These are phyloP conservation scores for Hippocampus guttulatus DNA, from an alignment of 2,113 vertebrate species.

Conservation along the genomic window DNA sequence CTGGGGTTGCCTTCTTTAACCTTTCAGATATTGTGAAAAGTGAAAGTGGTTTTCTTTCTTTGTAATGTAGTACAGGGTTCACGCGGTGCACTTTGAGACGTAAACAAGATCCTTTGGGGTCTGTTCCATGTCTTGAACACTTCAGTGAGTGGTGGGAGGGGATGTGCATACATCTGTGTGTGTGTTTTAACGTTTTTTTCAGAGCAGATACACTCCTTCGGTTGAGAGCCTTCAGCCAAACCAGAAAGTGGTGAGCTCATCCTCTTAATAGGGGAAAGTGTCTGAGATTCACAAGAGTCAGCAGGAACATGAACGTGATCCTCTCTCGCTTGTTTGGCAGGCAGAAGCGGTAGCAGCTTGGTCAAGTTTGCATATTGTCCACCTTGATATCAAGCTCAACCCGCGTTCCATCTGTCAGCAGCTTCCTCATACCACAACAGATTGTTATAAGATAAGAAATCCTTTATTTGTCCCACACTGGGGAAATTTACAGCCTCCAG, in stretches of 20 bases:
- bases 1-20: too few species aligned
- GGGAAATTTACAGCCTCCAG: too few species aligned
- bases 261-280: background rate
- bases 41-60: background rate
- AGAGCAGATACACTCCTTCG: conserved; percentile 10
- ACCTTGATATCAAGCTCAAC: conserved; percentile 46
- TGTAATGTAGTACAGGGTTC: background rate
- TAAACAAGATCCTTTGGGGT: background rate
- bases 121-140: conserved; percentile 33
- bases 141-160: background rate
- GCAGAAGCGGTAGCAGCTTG: conserved; percentile 29
- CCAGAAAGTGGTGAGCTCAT: conserved; percentile 26
- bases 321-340: background rate
- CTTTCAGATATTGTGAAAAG: background rate
- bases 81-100: background rate
- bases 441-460: too few species aligned
- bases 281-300: conserved; percentile 23
- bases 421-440: conserved; percentile 11
- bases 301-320: conserved; percentile 36
- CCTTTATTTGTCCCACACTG: too few species aligned
- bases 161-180: conserved; percentile 14
- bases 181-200: conserved; percentile 31
- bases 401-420: conserved; percentile 50
- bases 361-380: conserved; percentile 34
- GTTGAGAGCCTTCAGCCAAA: conserved; percentile 3